Percentiles rank a stretch among this genome's conserved stretches.
Evolutionary conservation across 2,113 vertebrate species (phyloP).

Genomic region (Tamias sibiricus): DNA sequence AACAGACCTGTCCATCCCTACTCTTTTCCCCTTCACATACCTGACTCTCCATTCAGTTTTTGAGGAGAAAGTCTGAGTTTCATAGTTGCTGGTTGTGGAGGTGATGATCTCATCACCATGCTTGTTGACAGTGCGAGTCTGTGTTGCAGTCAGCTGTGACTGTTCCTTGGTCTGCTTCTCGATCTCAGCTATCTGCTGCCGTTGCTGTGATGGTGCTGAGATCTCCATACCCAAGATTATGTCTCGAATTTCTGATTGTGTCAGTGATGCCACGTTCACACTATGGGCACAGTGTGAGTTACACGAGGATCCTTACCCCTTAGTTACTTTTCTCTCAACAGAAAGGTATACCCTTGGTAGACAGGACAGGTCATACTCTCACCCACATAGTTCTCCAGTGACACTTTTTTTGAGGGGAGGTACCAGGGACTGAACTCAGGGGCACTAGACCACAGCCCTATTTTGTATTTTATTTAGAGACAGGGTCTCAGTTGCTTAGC

Average conservation of each 20-base stretch:
- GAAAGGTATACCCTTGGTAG: neutral
- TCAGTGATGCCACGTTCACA: constrained; percentile 98
- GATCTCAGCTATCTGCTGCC: constrained; percentile 99
- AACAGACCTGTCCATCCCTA: neutral
- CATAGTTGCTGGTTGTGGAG: constrained; percentile 99
- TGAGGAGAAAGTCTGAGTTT: constrained; percentile 99
- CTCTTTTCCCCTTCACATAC: constrained; percentile 81
- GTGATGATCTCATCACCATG: constrained; percentile 99
- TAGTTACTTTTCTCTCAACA: neutral
- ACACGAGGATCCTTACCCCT: neutral
- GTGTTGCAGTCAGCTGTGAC: constrained; percentile 97
- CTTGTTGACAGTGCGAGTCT: constrained; percentile 99
- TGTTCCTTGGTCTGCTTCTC: constrained; percentile 99
- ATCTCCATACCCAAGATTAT: constrained; percentile 99
- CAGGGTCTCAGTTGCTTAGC: too few species aligned
- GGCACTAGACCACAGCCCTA: too few species aligned
- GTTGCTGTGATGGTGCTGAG: constrained; percentile 98
- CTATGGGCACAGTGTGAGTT: constrained; percentile 83
- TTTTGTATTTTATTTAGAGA: too few species aligned
- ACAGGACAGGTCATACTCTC: neutral
- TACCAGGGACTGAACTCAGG: too few species aligned
- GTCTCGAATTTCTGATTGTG: constrained; percentile 99
- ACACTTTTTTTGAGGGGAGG: neutral
- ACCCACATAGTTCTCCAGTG: neutral
- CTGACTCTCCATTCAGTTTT: constrained; percentile 99